Evolutionary conservation across 2,888 invertebrate species (phyloP), one percentile per base, ranked within the genome.

Genomic region (Ichneumoninae sp.): DNA sequence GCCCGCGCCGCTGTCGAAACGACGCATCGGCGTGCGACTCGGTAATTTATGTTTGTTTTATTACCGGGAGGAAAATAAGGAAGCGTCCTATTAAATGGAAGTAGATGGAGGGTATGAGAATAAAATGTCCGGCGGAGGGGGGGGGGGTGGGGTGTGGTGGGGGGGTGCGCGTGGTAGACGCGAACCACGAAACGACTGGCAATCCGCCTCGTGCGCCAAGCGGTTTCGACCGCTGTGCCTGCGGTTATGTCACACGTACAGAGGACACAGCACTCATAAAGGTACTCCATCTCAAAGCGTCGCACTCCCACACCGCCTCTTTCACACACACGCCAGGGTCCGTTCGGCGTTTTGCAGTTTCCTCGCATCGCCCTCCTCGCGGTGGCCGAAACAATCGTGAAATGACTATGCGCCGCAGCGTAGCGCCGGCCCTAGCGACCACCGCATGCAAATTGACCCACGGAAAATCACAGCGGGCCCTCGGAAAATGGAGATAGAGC

Each of bases 1-100:
- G 85, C 52, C 76, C 68, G 57, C 60, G 60, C 78, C 60, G 74
- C 60, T 60, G 74, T 73, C 60, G 33, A 74, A 74, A 74, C 54
- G 68, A 63, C 78, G 88, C 89, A 88, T 87, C 87, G 87, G 77
- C 89, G 87, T 88, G 89, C 85, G 88, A 88, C 89, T 89, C 88
- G 81, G 89, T 92, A 91, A 92, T 91, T 92, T 91, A 92, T 90
- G 92, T 91, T 92, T 91, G 91, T 90, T 92, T 92, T 91, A 92
- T 91, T 90, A 86, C 89, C 90, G 22, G 33, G 26, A 87, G 85
- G 88, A 89, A 91, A 92, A 92, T 92, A 91, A 92, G 92, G 92
- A 92, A 91, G 92, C 92, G 89, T 89, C 91, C 91, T 91, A 91
- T 92, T 92, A 92, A 91, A 91, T 89, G 87, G 65, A 80, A 79